Percentiles rank a stretch among this genome's conserved stretches.
phyloP scores from a whole-genome alignment of 2,113 vertebrate genomes.

The Reinhardtius hippoglossoides region DNA sequence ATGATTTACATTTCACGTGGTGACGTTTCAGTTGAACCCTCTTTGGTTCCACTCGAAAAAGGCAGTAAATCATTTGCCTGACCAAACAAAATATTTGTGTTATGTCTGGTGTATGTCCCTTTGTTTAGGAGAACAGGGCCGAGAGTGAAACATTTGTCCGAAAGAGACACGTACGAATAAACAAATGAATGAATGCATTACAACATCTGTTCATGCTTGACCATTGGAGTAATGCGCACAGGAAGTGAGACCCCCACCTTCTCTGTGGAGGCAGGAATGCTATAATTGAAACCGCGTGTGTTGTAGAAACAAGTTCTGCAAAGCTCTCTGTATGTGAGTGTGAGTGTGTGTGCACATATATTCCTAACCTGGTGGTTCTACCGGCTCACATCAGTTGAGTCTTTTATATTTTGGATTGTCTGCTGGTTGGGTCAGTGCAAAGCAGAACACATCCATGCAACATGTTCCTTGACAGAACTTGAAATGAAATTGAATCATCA shows the following conservation, averaged over 20 bases:
- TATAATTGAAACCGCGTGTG: conserved; percentile 82
- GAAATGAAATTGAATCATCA: background rate
- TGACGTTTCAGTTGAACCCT: background rate
- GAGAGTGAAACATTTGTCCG: conserved; percentile 45
- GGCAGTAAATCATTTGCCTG: background rate
- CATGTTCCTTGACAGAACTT: background rate
- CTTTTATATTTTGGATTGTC: conserved; percentile 3
- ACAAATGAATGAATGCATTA: conserved; percentile 65
- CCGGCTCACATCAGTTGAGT: conserved; percentile 43
- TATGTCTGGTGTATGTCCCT: conserved; percentile 47
- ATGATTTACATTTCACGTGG: background rate
- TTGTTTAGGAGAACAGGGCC: conserved; percentile 41
- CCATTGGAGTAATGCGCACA: conserved; percentile 73
- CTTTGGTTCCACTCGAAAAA: background rate
- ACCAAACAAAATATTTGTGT: conserved; percentile 27
- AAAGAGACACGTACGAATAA: conserved; percentile 65
- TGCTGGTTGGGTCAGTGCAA: background rate
- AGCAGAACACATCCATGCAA: background rate
- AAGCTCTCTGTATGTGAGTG: conserved; percentile 15
- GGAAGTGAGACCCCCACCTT: conserved; percentile 72
- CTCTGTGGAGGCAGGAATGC: conserved; percentile 74
- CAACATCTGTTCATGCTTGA: conserved; percentile 77
- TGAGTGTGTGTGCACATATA: conserved; percentile 4
- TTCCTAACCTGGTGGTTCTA: conserved; percentile 39
- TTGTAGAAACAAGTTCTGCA: conserved; percentile 54